Conservation (phyloP, 2,797 vertebrate species). For the Propithecus perrieri region DNA sequence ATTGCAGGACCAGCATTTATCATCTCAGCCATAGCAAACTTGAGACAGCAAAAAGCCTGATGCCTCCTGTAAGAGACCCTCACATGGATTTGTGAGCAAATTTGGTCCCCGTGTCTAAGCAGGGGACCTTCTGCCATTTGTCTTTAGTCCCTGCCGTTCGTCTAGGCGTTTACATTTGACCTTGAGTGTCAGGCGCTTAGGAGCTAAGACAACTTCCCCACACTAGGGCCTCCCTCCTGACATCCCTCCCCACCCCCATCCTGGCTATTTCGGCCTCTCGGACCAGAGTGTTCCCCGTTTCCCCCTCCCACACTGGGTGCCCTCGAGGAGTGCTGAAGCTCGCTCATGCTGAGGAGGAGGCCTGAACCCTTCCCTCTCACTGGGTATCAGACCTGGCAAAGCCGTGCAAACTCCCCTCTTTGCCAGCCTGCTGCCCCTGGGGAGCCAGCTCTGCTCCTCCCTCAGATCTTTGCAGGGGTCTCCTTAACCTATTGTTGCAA, state of each 20-base stretch:
- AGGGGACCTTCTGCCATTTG: not conserved
- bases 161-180: not conserved
- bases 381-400: not conserved
- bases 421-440: not conserved
- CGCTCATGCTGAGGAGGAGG: too few relatives aligned
- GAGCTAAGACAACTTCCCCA: not conserved
- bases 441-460: not conserved
- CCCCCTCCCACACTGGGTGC: not conserved
- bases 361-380: accelerated
- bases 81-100: not conserved
- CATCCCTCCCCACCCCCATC: accelerated
- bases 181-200: not conserved
- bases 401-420: not conserved
- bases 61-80: not conserved
- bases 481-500: slow-evolving; percentile 34
- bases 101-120: accelerated
- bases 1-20: not conserved
- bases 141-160: not conserved
- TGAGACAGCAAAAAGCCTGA: not conserved
- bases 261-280: not conserved
- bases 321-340: not conserved
- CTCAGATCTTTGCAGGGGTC: slow-evolving; percentile 19
- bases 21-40: not conserved
- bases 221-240: not conserved
- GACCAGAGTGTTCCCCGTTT: not conserved